phyloP scores from a whole-genome alignment of 2,113 vertebrate species.

The Gymnogyps californianus region DNA sequence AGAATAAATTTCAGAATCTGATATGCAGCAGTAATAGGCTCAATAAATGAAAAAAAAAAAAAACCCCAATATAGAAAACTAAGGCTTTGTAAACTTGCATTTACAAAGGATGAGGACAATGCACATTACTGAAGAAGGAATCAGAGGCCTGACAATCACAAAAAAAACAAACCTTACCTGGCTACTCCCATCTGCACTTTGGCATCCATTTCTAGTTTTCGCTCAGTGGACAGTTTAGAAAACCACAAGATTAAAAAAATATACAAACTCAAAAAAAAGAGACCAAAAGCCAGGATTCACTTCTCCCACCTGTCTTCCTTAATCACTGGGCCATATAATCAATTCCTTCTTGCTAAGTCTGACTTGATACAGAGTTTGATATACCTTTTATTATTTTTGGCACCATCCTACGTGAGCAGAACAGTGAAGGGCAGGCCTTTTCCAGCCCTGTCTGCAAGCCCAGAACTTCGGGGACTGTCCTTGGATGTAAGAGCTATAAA shows the following conservation, averaged over 20 bases:
- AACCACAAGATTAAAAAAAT: neutral
- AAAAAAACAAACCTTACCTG: neutral
- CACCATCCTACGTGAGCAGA: neutral
- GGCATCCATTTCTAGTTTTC: neutral
- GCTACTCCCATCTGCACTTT: neutral
- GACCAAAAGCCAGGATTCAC: neutral
- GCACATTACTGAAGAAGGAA: neutral
- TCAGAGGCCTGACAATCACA: neutral
- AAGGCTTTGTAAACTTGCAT: neutral
- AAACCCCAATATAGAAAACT: neutral
- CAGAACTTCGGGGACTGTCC: neutral
- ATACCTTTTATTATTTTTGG: neutral
- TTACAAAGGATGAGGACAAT: neutral
- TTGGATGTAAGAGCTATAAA: neutral
- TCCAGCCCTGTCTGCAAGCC: neutral
- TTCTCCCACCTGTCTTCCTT: neutral
- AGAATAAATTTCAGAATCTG: neutral
- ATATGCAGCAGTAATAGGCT: neutral
- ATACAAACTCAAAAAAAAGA: neutral
- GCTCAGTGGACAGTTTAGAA: neutral
- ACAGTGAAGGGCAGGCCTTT: neutral
- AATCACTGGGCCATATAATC: neutral
- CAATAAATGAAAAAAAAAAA: neutral
- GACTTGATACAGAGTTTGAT: neutral
- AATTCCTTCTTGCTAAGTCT: neutral